Evolutionary conservation across 2,888 invertebrate genomes (phyloP), one percentile per base, ranked within the genome.

Genomic region (Cryptus armator): DNA sequence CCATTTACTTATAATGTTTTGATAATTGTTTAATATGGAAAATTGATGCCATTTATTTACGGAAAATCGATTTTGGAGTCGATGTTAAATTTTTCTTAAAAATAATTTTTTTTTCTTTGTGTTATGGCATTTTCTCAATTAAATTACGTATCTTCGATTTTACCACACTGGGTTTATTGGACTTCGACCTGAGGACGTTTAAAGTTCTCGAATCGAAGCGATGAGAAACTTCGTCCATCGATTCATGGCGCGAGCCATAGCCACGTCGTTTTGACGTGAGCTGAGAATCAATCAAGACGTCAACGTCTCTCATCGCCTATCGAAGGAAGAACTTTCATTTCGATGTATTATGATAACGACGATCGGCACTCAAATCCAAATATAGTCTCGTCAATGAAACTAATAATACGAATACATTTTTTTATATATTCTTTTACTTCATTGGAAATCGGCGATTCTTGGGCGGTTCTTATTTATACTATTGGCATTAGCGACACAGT

Each of bases 231-330:
- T 74, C 72, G 32, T 72, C 43, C 79, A 76, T 83, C 59, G 83
- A 80, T 80, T 68, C 70, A 64, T 53, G 32, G 24, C 70, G 48
- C 59, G 68, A 56, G 67, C 32, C 56, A 77, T 70, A 83, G 67
- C 71, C 86, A 84, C 81, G 84, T 87, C 72, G 76, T 70, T 85
- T 78, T 71, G 82, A 86, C 84, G 86, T 86, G 86, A 86, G 86
- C 84, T 83, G 87, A 85, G 84, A 86, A 88, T 87, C 88, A 88
- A 89, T 89, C 84, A 80, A 85, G 75, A 56, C 53, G 68, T 62
- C 70, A 48, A 75, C 81, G 74, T 53, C 62, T 78, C 81, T 51
- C 62, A 32, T 68, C 66, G 70, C 53, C 19, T 68, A 48, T 82
- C 44, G 67, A 68, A 19, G 14, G 68, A 44, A 19, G 48, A 72